phyloP scores from a whole-genome alignment of 2,797 vertebrate species.

The Kryptopterus vitreolus region DNA sequence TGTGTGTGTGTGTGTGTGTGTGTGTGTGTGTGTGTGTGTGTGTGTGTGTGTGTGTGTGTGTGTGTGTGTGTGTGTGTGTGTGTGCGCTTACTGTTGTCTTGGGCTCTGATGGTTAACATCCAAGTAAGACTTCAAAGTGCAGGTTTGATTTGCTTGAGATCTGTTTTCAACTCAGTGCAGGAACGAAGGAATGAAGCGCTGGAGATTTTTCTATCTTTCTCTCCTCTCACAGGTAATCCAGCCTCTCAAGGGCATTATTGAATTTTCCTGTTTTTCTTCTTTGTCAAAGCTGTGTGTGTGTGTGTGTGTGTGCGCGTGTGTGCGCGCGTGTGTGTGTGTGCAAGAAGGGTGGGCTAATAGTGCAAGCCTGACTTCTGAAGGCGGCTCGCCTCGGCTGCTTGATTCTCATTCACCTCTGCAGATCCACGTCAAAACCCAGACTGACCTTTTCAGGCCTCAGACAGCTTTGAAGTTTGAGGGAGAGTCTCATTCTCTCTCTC shows the following conservation, averaged over 20 bases:
- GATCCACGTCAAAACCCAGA: conserved; percentile 82
- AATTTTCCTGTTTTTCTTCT: conserved; percentile 83
- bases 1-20: too few relatives aligned
- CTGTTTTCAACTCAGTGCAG: conserved; percentile 79
- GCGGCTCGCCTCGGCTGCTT: conserved; percentile 74
- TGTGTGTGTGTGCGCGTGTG: conserved; percentile 43
- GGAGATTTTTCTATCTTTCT: conserved; percentile 77
- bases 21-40: too few relatives aligned
- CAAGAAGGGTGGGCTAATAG: conserved; percentile 68
- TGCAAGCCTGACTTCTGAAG: conserved; percentile 76
- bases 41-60: too few relatives aligned
- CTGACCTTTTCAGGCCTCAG: conserved; percentile 80
- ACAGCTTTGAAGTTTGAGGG: conserved; percentile 81
- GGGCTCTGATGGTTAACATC: conserved; percentile 78
- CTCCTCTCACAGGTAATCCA: conserved; percentile 79
- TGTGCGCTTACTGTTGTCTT: conserved; percentile 75
- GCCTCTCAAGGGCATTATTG: conserved; percentile 83
- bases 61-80: too few relatives aligned
- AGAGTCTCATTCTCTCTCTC: conserved; percentile 65
- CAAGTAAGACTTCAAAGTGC: conserved; percentile 80
- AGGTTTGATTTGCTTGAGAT: conserved; percentile 83
- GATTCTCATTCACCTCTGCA: conserved; percentile 82
- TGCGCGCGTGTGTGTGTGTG: conserved; percentile 16
- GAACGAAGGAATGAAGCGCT: conserved; percentile 70
- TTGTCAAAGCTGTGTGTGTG: conserved; percentile 72